Conservation (phyloP, 2,888 invertebrate species). For the Drosophila stalkeri region DNA sequence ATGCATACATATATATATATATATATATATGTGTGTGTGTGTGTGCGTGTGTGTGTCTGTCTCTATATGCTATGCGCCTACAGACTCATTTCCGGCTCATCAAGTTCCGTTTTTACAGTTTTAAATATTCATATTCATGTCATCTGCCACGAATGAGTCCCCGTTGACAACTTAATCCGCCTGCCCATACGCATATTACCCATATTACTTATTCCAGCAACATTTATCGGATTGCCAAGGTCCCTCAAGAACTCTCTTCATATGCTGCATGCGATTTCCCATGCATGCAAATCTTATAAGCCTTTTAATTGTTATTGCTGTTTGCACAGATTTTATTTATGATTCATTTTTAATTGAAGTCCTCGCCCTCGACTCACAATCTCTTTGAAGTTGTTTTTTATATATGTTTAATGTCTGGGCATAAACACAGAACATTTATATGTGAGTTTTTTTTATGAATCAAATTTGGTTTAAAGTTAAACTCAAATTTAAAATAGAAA, state of each 20-base stretch:
- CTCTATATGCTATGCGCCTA: not conserved
- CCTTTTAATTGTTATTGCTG: conserved; percentile 43
- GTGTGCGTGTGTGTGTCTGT: not conserved
- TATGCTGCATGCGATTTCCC: conserved; percentile 27
- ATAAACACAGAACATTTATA: not conserved
- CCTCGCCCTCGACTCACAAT: not conserved
- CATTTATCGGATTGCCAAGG: conserved; percentile 25
- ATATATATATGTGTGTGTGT: too few relatives aligned
- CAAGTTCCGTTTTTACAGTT: conserved; percentile 53
- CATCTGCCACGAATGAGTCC: conserved; percentile 43
- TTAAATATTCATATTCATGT: conserved; percentile 59
- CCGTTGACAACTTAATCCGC: conserved; percentile 53
- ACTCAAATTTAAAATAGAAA: not conserved
- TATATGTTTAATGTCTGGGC: not conserved
- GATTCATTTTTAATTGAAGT: conserved; percentile 18
- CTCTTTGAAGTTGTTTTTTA: not conserved
- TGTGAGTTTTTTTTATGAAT: not conserved
- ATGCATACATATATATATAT: not conserved
- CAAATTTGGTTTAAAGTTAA: not conserved
- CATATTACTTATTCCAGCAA: conserved; percentile 31
- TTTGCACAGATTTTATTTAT: conserved; percentile 30
- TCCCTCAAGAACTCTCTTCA: conserved; percentile 31
- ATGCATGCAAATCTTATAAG: conserved; percentile 26
- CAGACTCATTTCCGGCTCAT: conserved; percentile 56
- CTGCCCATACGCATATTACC: conserved; percentile 43